Conservation (phyloP, 2,888 invertebrate genomes). For the Dryadula phaetusa region DNA sequence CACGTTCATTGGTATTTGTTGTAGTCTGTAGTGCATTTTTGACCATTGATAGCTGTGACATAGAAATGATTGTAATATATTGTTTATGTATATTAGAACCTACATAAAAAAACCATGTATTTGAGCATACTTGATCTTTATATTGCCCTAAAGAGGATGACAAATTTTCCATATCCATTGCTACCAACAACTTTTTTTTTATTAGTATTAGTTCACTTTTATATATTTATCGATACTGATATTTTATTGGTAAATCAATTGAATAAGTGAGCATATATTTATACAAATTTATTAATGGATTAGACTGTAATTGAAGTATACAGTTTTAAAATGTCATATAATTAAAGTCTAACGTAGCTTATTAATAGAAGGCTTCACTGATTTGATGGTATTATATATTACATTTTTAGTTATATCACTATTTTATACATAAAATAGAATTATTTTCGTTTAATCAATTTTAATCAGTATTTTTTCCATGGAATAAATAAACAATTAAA, state of each 20-base stretch:
- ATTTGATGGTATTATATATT: too few relatives aligned
- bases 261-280: background rate
- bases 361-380: too few relatives aligned
- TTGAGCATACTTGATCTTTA: constrained; percentile 66
- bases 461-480: too few relatives aligned
- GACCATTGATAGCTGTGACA: constrained; percentile 85
- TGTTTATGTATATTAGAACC: background rate
- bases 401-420: too few relatives aligned
- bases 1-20: constrained; percentile 75
- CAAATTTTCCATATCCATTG: constrained; percentile 64
- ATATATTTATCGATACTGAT: background rate
- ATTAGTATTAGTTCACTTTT: background rate
- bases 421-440: too few relatives aligned
- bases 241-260: background rate
- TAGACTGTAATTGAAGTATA: background rate
- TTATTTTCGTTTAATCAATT: too few relatives aligned
- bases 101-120: background rate
- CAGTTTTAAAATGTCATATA: too few relatives aligned
- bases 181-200: background rate
- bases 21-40: constrained; percentile 82
- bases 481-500: too few relatives aligned
- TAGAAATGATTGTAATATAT: constrained; percentile 5
- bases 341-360: too few relatives aligned
- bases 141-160: constrained; percentile 68
- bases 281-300: background rate